phyloP scores from a whole-genome alignment of 2,113 vertebrate species.

The Podiceps cristatus region DNA sequence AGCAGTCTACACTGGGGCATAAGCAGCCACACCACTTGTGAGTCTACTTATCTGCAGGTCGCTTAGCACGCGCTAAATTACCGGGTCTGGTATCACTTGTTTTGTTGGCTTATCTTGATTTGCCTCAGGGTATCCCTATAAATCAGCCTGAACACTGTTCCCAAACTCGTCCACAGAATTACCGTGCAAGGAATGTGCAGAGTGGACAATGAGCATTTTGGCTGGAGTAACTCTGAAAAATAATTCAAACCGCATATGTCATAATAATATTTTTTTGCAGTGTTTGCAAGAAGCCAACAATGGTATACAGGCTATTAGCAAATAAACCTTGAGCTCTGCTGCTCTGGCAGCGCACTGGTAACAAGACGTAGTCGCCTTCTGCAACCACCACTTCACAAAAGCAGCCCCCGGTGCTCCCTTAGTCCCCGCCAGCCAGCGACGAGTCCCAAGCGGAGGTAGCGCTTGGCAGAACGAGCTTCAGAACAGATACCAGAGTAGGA shows the following conservation, averaged over 20 bases:
- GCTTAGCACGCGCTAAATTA: not conserved
- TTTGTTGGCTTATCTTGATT: not conserved
- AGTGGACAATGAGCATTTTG: fast-evolving
- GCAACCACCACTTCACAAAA: no score
- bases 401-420: not conserved
- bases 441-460: not conserved
- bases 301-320: not conserved
- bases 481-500: not conserved
- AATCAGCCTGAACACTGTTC: not conserved
- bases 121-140: not conserved
- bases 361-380: not conserved
- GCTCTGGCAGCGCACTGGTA: not conserved
- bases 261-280: not conserved
- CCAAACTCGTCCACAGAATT: not conserved
- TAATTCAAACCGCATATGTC: not conserved
- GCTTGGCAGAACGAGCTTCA: fast-evolving
- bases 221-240: not conserved
- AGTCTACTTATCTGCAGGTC: not conserved
- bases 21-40: not conserved
- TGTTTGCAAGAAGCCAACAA: not conserved
- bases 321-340: not conserved
- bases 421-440: not conserved
- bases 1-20: not conserved
- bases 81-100: not conserved
- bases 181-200: fast-evolving